Conservation (phyloP, 2,113 vertebrate genomes). For the Picathartes gymnocephalus region DNA sequence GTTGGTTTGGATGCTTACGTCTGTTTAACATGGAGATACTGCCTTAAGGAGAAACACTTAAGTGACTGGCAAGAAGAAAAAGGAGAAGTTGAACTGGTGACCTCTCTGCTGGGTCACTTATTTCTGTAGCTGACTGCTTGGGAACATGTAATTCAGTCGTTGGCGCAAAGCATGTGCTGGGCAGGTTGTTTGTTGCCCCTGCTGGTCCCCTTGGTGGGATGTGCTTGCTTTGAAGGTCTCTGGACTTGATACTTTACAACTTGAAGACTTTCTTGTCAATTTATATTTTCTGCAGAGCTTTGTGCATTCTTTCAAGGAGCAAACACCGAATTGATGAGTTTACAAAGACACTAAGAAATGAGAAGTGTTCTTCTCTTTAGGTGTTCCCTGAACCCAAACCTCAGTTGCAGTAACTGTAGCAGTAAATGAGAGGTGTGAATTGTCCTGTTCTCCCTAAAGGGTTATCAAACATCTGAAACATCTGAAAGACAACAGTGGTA, state of each 20-base stretch:
- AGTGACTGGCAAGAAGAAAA: neutral
- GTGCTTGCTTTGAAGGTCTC: neutral
- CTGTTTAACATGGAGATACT: neutral
- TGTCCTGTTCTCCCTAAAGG: neutral
- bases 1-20: neutral
- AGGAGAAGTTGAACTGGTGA: neutral
- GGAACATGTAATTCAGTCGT: neutral
- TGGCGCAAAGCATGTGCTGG: rapidly evolving
- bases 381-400: neutral
- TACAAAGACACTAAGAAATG: neutral
- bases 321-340: neutral
- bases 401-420: neutral
- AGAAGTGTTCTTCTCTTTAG: neutral
- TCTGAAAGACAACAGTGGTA: neutral
- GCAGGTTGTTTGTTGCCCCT: neutral
- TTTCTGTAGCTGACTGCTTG: neutral
- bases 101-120: neutral
- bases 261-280: neutral
- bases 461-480: neutral
- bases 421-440: neutral
- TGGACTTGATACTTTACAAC: neutral
- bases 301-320: neutral
- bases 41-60: neutral
- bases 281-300: neutral
- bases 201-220: neutral